Percentiles rank a stretch among this genome's conserved stretches.
Conservation (phyloP, 1,140 invertebrate species). For the Magallana ariakensis region DNA sequence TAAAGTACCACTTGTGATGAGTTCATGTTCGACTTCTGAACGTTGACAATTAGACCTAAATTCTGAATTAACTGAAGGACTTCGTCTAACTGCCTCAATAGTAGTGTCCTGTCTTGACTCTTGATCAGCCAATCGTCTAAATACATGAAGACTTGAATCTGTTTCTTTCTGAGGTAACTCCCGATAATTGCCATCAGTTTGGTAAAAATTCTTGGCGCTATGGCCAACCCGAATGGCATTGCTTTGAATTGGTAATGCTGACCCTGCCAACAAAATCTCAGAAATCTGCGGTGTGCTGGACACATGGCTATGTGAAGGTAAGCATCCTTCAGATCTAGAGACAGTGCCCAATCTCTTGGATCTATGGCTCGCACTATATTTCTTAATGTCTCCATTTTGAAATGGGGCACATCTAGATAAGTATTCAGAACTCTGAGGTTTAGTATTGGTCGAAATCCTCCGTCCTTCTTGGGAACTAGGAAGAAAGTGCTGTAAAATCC, state of each 20-base stretch:
- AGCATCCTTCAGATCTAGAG: conserved; percentile 49
- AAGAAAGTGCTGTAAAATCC: conserved; percentile 52
- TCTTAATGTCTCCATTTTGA: conserved; percentile 46
- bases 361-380: background rate
- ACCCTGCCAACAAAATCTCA: conserved; percentile 27
- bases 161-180: background rate
- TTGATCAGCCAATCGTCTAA: conserved; percentile 55
- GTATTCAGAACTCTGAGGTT: conserved; percentile 41
- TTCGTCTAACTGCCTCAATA: background rate
- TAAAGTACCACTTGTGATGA: conserved; percentile 10
- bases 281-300: background rate
- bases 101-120: background rate
- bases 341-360: conserved; percentile 22
- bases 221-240: conserved; percentile 41
- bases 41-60: conserved; percentile 7
- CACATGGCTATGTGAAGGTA: conserved; percentile 46
- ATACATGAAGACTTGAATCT: conserved; percentile 30
- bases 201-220: conserved; percentile 44
- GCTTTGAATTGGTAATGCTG: conserved; percentile 30
- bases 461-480: conserved; percentile 46
- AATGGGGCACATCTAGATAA: conserved; percentile 31
- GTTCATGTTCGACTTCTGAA: conserved; percentile 11
- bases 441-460: conserved; percentile 38
- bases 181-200: conserved; percentile 42
- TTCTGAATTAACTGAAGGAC: background rate